Base-by-base conservation (phyloP, 2,888 invertebrate species). In the Ectemnius lituratus region DNA sequence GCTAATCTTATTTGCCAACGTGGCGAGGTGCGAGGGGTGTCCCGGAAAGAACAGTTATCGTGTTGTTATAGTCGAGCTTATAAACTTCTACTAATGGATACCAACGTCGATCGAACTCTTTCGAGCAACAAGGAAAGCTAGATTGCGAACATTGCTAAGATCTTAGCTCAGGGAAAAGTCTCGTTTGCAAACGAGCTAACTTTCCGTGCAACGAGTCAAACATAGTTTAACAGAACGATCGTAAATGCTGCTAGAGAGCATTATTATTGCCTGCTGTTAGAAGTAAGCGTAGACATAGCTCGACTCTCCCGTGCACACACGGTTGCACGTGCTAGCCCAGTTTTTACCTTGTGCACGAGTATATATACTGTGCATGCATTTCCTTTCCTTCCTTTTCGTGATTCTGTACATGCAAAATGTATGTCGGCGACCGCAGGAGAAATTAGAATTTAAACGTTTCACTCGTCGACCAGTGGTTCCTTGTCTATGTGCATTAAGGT, bases 1-100 rank as follows among this genome's bases (percentile, higher is more conserved):
- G 70, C 16, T 68, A 60, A 66, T 73, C 70, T 60, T 47, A 56
- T 47, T 23, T 64, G 68, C 58, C 18, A 37, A 52, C 52, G 60
- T 58, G 52, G 62, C 65, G 69, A 57, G 13, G 45, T 27, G 49
- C 49, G 23, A 49, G 23, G 49, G 49, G 47, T 49, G 5, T 45
- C 11, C 46, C 28, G 16, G 28, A n/a, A 28, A 60, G 27, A 27
- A 27, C 5, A 52, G n/a, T 52, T 16, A 52, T 16, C 14, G 52
- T 52, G 37, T 37, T 37, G 37, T 37, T 37, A 37, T 37, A 37
- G 37, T 37, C 8, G 37, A 37, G 37, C 37, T 37, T 37, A 6
- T 37, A 37, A 37, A 37, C 11, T 37, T 37, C 8, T 37, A 2
- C 37, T 37, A 37, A 37, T 37, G 37, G 11, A 37, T 37, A 37